These are phyloP conservation scores for Scaptodrosophila latifasciaeformis DNA, from an alignment of 2,888 invertebrate species.

Conservation along the genomic window DNA sequence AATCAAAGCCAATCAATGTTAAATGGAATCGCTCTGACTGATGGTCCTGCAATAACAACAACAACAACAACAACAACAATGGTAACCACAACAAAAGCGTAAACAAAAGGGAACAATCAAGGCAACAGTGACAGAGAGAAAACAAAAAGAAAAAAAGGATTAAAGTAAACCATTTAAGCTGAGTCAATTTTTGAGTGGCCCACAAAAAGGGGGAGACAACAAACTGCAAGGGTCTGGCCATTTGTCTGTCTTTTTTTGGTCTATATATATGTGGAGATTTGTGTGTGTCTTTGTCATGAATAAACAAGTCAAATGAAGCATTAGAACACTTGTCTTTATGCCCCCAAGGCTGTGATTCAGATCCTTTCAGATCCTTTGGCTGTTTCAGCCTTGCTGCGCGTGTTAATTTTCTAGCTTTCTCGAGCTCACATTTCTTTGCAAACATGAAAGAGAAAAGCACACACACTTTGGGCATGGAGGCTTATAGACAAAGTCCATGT, in stretches of 20 bases:
- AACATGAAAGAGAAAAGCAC: constrained; percentile 47
- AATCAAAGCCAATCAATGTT: constrained; percentile 61
- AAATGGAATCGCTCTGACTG: constrained; percentile 17
- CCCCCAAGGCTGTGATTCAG: constrained; percentile 1
- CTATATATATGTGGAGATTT: no score
- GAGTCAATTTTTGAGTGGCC: constrained; percentile 58
- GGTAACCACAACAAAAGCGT: constrained; percentile 30
- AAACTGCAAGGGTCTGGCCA: constrained; percentile 41
- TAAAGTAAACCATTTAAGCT: constrained; percentile 66
- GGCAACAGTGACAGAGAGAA: no score
- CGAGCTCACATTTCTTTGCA: constrained; percentile 50
- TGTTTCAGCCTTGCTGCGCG: constrained; percentile 14
- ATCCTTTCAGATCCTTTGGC: no score
- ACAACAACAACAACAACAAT: no score
- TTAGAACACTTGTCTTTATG: constrained; percentile 63
- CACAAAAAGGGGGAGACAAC: constrained; percentile 50
- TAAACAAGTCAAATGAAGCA: constrained; percentile 72
- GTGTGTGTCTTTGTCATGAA: constrained; percentile 33
- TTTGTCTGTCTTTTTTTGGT: no score
- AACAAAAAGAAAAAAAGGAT: constrained; percentile 64
- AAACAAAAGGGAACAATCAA: constrained; percentile 10
- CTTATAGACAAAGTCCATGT: constrained; percentile 34
- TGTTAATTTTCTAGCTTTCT: constrained; percentile 46
- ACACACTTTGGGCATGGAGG: neutral
- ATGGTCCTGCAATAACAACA: constrained; percentile 28